Percentiles rank a stretch among this genome's conserved stretches.
Evolutionary conservation across 2,797 vertebrate genomes (phyloP).

Genomic region (Protonibea diacanthus): DNA sequence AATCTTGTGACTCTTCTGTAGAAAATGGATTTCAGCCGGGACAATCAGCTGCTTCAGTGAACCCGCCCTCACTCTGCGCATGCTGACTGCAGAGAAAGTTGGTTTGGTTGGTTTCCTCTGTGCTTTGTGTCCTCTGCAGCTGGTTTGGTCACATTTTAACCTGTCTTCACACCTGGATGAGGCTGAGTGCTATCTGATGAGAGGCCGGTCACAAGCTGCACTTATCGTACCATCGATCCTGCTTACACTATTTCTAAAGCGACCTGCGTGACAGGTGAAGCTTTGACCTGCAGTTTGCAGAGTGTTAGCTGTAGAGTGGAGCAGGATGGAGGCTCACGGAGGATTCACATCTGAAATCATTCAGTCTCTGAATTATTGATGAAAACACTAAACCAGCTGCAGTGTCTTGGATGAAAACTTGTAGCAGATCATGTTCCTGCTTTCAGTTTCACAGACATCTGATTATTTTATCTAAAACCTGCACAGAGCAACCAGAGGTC

Average conservation of each 20-base stretch:
- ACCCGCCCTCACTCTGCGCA: background rate
- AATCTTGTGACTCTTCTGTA: slow-evolving; percentile 27
- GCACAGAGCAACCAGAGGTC: background rate
- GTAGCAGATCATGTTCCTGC: background rate
- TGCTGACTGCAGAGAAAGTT: background rate
- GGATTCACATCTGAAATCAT: slow-evolving; percentile 13
- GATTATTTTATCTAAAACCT: background rate
- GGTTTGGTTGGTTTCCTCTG: slow-evolving; percentile 2
- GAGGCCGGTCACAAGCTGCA: background rate
- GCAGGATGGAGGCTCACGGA: background rate
- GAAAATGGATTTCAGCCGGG: slow-evolving; percentile 30
- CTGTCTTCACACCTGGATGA: slow-evolving; percentile 19
- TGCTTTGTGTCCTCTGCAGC: background rate
- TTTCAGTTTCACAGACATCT: background rate
- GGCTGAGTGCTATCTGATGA: slow-evolving; percentile 8
- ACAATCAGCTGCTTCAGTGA: slow-evolving; percentile 9
- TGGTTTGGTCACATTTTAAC: slow-evolving; percentile 3
- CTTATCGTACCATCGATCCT: background rate
- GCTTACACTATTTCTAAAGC: background rate
- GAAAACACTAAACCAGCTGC: slow-evolving; percentile 11
- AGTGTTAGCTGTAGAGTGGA: background rate
- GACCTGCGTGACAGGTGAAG: background rate
- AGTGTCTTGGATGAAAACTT: background rate
- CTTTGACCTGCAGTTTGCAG: too few species aligned
- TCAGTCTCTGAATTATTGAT: slow-evolving; percentile 16